Conservation (phyloP, 2,113 vertebrate genomes). For the Thinocorus orbignyianus region DNA sequence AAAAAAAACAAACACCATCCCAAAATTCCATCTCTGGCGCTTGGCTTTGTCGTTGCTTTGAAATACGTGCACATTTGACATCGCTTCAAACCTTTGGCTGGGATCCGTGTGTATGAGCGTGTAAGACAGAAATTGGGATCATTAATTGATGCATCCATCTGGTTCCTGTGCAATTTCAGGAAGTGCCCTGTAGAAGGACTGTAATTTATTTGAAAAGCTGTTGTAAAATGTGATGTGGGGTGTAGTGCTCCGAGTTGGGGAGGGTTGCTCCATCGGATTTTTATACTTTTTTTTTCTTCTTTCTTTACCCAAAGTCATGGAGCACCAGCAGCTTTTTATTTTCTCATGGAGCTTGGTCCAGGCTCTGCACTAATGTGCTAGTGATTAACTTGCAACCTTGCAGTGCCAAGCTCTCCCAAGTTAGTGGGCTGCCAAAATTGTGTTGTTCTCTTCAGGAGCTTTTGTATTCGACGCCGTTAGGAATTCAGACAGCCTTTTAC, state of each 20-base stretch:
- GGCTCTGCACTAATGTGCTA: constrained; percentile 12
- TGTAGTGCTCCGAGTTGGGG: background rate
- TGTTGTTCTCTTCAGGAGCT: constrained; percentile 38
- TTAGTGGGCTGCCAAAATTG: background rate
- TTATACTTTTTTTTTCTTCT: background rate
- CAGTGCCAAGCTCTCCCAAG: constrained; percentile 37
- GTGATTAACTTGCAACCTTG: constrained; percentile 49
- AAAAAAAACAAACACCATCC: background rate
- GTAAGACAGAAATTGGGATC: background rate
- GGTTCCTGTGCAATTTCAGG: background rate
- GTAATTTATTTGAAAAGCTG: background rate
- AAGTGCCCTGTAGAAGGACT: background rate
- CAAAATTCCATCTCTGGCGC: background rate
- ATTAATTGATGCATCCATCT: background rate
- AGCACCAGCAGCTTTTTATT: background rate
- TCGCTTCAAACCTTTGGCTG: background rate
- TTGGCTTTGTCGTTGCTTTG: background rate
- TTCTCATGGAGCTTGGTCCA: background rate
- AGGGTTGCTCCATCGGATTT: background rate
- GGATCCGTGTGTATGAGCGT: background rate
- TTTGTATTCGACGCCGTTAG: background rate
- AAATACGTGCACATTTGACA: background rate
- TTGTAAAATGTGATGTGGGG: background rate
- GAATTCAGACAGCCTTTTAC: constrained; percentile 12
- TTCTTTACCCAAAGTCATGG: background rate